Conservation (phyloP, 2,797 vertebrate species). For the Uromys caudimaculatus region DNA sequence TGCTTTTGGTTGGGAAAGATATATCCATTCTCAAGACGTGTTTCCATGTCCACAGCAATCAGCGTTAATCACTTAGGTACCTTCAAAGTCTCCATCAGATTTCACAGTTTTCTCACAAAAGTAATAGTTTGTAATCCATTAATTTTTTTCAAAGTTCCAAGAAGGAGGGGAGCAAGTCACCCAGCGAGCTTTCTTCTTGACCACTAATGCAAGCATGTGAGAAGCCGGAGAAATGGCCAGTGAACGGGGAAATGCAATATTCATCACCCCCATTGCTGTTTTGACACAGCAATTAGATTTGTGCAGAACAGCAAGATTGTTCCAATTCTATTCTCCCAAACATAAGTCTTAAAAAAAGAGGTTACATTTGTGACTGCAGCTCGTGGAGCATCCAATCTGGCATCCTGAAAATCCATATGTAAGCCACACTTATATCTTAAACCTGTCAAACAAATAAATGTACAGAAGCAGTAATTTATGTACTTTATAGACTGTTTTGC, state of each 20-base stretch:
- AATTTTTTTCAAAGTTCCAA: constrained; percentile 15
- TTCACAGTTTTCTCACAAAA: not conserved
- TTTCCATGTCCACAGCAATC: constrained; percentile 60
- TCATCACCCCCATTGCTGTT: constrained; percentile 80
- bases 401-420: constrained; percentile 84
- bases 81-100: constrained; percentile 10
- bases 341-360: constrained; percentile 83
- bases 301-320: constrained; percentile 84
- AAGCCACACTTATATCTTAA: constrained; percentile 83
- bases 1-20: constrained; percentile 68
- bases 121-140: constrained; percentile 44
- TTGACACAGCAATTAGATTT: constrained; percentile 85
- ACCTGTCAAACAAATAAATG: constrained; percentile 83
- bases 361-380: constrained; percentile 81
- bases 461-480: constrained; percentile 82
- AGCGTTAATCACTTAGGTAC: constrained; percentile 25
- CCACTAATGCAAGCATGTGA: constrained; percentile 54
- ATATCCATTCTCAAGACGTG: constrained; percentile 44
- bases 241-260: constrained; percentile 83
- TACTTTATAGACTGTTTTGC: constrained; percentile 78
- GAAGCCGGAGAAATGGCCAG: constrained; percentile 79
- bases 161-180: constrained; percentile 10
- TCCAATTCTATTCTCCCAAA: constrained; percentile 85
- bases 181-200: constrained; percentile 64
- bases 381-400: constrained; percentile 85